Conservation (phyloP, 2,113 vertebrate genomes). For the Parotia lawesii region DNA sequence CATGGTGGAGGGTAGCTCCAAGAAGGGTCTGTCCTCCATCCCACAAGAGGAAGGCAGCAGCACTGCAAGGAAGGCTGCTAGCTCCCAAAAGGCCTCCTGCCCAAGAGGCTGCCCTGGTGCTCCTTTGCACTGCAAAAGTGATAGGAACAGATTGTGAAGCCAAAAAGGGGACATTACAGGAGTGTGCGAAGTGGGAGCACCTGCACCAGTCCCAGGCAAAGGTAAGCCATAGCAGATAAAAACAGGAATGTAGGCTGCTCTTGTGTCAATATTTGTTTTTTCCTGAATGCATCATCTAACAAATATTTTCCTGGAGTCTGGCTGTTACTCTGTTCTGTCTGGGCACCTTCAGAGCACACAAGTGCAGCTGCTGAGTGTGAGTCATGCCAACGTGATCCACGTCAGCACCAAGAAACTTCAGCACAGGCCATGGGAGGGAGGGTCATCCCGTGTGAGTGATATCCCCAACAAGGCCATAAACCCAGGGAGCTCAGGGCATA, state of each 20-base stretch:
- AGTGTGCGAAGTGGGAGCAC: not conserved
- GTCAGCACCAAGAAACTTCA: not conserved
- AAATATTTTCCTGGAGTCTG: not conserved
- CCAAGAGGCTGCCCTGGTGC: fast-evolving
- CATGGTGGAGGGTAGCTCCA: fast-evolving
- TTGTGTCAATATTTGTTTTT: not conserved
- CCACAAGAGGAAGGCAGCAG: not conserved
- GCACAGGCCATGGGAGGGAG: not conserved
- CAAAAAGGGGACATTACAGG: not conserved
- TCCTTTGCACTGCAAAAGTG: not conserved
- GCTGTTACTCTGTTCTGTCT: not conserved
- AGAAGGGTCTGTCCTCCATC: not conserved
- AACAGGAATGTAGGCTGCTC: not conserved
- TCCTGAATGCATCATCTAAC: not conserved
- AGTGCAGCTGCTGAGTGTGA: not conserved
- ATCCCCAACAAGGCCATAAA: not conserved
- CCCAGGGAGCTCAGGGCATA: not conserved
- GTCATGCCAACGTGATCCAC: not conserved
- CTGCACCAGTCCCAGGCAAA: not conserved
- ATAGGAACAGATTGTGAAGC: not conserved
- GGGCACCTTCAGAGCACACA: not conserved
- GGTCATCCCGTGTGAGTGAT: fast-evolving
- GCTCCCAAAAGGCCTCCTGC: not conserved
- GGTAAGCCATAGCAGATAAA: not conserved
- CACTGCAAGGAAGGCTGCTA: not conserved